phyloP scores from a whole-genome alignment of 1,140 invertebrate genomes.

The Solenopsis invicta region DNA sequence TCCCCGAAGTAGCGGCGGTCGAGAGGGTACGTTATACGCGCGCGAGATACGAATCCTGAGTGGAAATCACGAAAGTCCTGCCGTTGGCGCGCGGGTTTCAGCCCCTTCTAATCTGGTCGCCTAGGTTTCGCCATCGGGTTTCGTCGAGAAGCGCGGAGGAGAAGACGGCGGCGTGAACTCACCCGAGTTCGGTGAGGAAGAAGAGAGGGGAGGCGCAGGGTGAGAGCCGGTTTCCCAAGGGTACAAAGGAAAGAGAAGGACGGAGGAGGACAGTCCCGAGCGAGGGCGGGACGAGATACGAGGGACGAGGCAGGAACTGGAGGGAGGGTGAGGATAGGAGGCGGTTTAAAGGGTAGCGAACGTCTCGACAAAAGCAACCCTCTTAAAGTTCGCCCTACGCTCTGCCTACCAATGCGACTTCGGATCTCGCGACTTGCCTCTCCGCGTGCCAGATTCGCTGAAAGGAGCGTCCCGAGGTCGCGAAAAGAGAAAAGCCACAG shows the following conservation, averaged over 20 bases:
- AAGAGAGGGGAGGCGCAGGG: conserved; percentile 51
- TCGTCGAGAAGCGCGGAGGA: conserved; percentile 73
- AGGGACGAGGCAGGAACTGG: conserved; percentile 37
- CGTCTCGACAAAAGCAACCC: conserved; percentile 86
- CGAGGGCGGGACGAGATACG: conserved; percentile 69
- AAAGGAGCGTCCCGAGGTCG: conserved; percentile 48
- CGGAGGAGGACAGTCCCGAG: conserved; percentile 55
- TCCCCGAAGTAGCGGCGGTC: conserved; percentile 46
- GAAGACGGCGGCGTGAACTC: conserved; percentile 61
- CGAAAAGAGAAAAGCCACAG: conserved; percentile 32
- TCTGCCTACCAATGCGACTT: conserved; percentile 83
- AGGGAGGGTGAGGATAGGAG: conserved; percentile 73
- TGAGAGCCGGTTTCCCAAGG: conserved; percentile 61
- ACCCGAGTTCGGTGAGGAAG: conserved; percentile 55
- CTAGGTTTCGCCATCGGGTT: conserved; percentile 86
- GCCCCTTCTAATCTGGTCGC: conserved; percentile 86
- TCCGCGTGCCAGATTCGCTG: conserved; percentile 69
- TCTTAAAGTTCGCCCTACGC: conserved; percentile 85
- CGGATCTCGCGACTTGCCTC: conserved; percentile 54
- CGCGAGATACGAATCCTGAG: conserved; percentile 73
- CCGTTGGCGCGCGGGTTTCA: conserved; percentile 75
- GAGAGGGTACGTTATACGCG: conserved; percentile 66
- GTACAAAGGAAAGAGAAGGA: conserved; percentile 69
- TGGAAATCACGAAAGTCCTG: conserved; percentile 79
- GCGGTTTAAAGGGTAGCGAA: conserved; percentile 86